phyloP scores from a whole-genome alignment of 2,113 vertebrate genomes.

The Hydrochoerus hydrochaeris region DNA sequence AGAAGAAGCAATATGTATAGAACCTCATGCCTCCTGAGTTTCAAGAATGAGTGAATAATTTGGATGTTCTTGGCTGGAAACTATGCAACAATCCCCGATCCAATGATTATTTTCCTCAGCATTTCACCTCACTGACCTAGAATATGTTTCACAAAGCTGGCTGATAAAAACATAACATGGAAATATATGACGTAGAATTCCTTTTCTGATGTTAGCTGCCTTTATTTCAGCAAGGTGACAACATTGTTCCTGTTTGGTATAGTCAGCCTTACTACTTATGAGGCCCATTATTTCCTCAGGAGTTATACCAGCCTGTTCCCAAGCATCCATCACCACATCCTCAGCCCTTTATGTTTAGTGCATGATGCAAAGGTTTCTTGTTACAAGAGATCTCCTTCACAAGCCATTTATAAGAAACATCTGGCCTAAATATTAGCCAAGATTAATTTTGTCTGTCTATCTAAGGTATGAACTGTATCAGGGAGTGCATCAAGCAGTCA shows the following conservation, averaged over 20 bases:
- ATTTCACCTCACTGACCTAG: conserved; percentile 19
- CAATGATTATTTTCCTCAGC: background rate
- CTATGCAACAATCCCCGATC: background rate
- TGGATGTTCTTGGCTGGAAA: conserved; percentile 35
- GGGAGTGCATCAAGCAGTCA: background rate
- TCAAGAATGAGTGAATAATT: background rate
- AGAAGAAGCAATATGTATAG: background rate
- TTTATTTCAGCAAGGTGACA: conserved; percentile 64
- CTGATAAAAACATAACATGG: conserved; percentile 26
- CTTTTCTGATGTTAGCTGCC: conserved; percentile 63
- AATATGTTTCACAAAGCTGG: conserved; percentile 2
- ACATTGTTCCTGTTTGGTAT: conserved; percentile 38
- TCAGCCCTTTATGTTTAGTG: background rate
- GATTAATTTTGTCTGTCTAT: background rate
- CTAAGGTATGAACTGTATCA: background rate
- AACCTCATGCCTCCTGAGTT: background rate
- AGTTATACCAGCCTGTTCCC: background rate
- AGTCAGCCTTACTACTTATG: background rate
- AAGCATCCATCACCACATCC: conserved; percentile 45
- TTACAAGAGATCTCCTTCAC: conserved; percentile 42
- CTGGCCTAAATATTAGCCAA: background rate
- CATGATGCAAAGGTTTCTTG: background rate
- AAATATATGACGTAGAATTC: background rate
- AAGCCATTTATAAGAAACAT: conserved; percentile 23
- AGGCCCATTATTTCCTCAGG: conserved; percentile 63